Evolutionary conservation across 2,888 invertebrate species (phyloP), one percentile per base, ranked within the genome.

Genomic region (Alentia gelatinosa): DNA sequence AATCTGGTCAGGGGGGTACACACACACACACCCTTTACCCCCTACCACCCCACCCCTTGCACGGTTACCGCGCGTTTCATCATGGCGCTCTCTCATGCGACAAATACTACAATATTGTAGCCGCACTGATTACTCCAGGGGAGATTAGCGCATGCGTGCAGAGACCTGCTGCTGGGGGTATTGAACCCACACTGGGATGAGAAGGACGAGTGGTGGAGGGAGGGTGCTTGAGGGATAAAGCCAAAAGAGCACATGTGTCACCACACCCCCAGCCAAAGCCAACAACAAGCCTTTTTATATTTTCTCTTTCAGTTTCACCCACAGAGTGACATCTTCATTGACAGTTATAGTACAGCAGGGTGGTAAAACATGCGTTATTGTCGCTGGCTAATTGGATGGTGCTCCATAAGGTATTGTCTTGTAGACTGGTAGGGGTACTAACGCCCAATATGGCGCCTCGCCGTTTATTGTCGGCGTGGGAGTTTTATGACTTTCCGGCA

Each of bases 21-120:
- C 5, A 12, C 39, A 83, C 30, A 23, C 39, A 4, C 83, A 37
- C n/a, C 83, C 12, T 83, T n/a, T 56, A 56, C 56, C 56, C 56
- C 56, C 68, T 3, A 15, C 33, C 30, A 68, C 1, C 33, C 12
- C 30, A 30, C 30, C 37, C 12, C 79, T 23, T 79, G 23, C 79
- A 23, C 37, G 79, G 37, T 86, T 86, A 86, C 86, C n/a, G 86
- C 86, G 33, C 35, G 86, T 86, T 86, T 86, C 86, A 86, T 86
- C 86, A 86, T 47, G 12, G 12, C 37, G 42, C 42, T 23, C 50
- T 33, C 30, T 47, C 86, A 86, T 42, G 47, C 86, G 15, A 47
- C 86, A 47, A 86, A 47, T 86, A 86, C 33, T 15, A 30, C 86
- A 50, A 86, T 42, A 86, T 86, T 83, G 47, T 42, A 50, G 50